Percentiles rank a stretch among this genome's conserved stretches.
Evolutionary conservation across 2,888 invertebrate genomes (phyloP).

Genomic region (Hoplodrina ambigua): DNA sequence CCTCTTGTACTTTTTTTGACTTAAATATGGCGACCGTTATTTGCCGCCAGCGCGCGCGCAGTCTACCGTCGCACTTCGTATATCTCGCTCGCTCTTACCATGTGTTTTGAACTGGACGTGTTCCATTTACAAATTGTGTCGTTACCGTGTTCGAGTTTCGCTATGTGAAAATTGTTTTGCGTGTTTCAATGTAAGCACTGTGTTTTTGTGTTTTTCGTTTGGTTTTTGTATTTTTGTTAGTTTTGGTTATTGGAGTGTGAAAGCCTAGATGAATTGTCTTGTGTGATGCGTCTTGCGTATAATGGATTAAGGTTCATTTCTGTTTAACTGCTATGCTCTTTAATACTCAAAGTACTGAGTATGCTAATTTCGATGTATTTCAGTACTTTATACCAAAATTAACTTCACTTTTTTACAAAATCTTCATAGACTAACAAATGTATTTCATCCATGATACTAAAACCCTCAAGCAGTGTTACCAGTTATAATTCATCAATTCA

Average conservation of each 20-base stretch:
- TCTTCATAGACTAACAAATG: too few species aligned
- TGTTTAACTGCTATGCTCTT: too few species aligned
- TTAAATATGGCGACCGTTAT: slow-evolving; percentile 68
- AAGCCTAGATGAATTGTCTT: neutral
- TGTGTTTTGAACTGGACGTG: slow-evolving; percentile 56
- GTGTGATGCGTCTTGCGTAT: neutral
- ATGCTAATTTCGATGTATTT: neutral
- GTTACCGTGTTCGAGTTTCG: slow-evolving; percentile 39
- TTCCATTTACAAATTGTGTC: slow-evolving; percentile 56
- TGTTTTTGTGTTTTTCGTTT: slow-evolving; percentile 25
- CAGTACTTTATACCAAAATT: neutral
- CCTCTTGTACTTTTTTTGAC: slow-evolving; percentile 44
- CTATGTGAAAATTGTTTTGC: slow-evolving; percentile 55
- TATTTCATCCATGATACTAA: neutral
- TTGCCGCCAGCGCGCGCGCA: slow-evolving; percentile 68
- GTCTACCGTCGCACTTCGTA: slow-evolving; percentile 70
- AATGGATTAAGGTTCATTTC: slow-evolving; percentile 20
- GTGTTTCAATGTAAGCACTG: slow-evolving; percentile 53
- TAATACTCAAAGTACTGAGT: neutral
- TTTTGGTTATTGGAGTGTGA: slow-evolving; percentile 32
- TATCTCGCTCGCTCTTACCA: slow-evolving; percentile 79
- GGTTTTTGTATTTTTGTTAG: neutral
- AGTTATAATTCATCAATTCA: slow-evolving; percentile 17
- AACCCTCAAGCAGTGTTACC: neutral
- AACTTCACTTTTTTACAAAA: neutral